These are phyloP conservation scores for Drosophila rellima DNA, from an alignment of 2,888 invertebrate genomes.

Conservation along the genomic window DNA sequence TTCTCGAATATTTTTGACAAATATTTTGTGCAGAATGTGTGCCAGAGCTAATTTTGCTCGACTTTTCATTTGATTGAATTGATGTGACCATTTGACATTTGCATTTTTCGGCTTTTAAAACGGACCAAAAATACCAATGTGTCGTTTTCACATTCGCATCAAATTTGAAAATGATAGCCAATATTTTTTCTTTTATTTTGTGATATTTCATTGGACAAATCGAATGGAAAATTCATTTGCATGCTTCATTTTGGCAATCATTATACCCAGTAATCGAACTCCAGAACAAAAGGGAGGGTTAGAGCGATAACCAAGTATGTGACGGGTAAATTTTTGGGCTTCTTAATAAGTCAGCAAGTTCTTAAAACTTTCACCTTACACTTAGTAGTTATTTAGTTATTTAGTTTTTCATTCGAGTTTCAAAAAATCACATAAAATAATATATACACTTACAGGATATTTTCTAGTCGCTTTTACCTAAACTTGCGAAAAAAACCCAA, in stretches of 20 bases:
- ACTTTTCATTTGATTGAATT: conserved; percentile 43
- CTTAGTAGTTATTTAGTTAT: not conserved
- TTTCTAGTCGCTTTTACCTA: not conserved
- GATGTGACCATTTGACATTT: conserved; percentile 43
- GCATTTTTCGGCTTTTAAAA: conserved; percentile 28
- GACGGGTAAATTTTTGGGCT: not conserved
- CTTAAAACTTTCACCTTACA: not conserved
- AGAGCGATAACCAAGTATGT: not conserved
- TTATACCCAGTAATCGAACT: not conserved
- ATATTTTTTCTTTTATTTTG: not conserved
- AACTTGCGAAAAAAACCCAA: not conserved
- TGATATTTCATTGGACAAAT: conserved; percentile 16
- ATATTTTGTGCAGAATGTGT: conserved; percentile 38
- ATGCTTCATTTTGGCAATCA: conserved; percentile 27
- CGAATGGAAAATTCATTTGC: conserved; percentile 32
- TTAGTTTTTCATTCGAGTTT: not conserved
- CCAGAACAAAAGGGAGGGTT: too few relatives aligned
- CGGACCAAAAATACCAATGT: conserved; percentile 13
- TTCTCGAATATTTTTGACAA: conserved; percentile 13
- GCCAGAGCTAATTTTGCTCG: conserved; percentile 45
- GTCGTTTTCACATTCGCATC: conserved; percentile 16
- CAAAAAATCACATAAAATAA: not conserved
- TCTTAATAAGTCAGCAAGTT: not conserved
- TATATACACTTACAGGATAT: not conserved
- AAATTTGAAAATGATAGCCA: conserved; percentile 16